Evolutionary conservation across 2,113 vertebrate genomes (phyloP).

Genomic region (Chaetura pelagica): DNA sequence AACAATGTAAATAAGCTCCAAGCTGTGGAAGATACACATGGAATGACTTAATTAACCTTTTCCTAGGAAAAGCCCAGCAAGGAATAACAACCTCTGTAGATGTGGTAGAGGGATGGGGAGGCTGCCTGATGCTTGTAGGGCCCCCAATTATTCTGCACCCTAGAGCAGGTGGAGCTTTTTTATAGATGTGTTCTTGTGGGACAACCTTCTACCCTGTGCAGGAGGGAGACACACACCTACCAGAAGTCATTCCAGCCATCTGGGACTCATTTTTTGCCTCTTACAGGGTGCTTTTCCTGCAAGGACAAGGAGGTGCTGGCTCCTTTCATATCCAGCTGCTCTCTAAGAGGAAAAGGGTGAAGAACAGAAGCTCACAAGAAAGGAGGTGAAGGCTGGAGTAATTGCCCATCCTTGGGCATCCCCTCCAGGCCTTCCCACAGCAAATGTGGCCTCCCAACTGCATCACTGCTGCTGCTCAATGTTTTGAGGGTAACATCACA

Average conservation of each 20-base stretch:
- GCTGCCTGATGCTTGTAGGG: not conserved
- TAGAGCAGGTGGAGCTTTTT: not conserved
- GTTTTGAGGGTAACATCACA: rapidly evolving
- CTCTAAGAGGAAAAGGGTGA: not conserved
- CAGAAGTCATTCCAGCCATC: not conserved
- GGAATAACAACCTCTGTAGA: not conserved
- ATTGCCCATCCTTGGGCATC: too few relatives aligned
- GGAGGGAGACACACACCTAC: not conserved
- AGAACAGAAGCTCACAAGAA: not conserved
- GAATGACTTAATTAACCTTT: conserved; percentile 17
- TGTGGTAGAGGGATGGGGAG: rapidly evolving
- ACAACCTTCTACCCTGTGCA: not conserved
- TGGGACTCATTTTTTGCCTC: not conserved
- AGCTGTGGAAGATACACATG: not conserved
- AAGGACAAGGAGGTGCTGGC: not conserved
- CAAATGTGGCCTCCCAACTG: not conserved
- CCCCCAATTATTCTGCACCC: not conserved
- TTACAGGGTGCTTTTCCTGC: not conserved
- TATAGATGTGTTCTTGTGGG: not conserved
- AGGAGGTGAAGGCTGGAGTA: not conserved
- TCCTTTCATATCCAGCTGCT: not conserved
- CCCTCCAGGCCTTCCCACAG: not conserved
- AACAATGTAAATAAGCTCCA: not conserved
- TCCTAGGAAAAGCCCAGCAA: not conserved
- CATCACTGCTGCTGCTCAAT: not conserved